Base-by-base conservation (phyloP, 2,797 vertebrate species). In the Sardinella longiceps region DNA sequence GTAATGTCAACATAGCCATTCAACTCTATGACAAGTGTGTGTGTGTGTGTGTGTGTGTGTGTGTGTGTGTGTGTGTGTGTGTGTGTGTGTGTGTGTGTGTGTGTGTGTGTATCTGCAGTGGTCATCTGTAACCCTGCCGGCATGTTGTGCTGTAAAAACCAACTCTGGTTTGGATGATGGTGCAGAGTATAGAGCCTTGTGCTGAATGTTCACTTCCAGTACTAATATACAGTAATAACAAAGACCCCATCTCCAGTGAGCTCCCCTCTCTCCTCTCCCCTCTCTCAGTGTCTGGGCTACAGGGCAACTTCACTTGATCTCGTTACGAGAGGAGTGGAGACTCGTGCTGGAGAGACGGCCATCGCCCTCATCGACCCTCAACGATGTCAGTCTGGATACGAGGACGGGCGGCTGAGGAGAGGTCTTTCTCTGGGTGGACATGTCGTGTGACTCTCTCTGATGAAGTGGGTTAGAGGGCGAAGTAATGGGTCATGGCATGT, bases 401-500 rank as follows among this genome's bases (percentile, higher is more conserved):
- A 23, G 83, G 2, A 85, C 84, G 82, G 84, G 84, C 60, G 63
- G 51, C 56, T 66, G 83, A 46, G 46, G 82, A 60, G 56, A 63
- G 37, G 18, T 80, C 84, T 39, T 39, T 50, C 25, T 74, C 82
- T 7, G 84, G 90, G 84, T 80, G 87, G 87, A 91, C 86, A 87
- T 86, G 70, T 37, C 87, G 88, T 86, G 70, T 37, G 18, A 37
- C 33, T 18, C 63, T 18, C 63, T 48, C 46, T 30, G 84, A 60
- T 85, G 89, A 94, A 93, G 88, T 94, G 92, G 93, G 93, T 94
- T 92, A 94, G 91, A 91, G 91, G 91, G 91, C 90, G 89, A 48
- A 86, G 91, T 86, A 88, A 94, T 88, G 11, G 84, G 89, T 92
- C 91, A 89, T 53, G 74, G 74, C 77, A 60, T 11, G 82, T 87